A percentile compares a stretch with the other conserved stretches of the same genome.
phyloP scores from a whole-genome alignment of 2,113 vertebrate species.

The Polypterus senegalus region DNA sequence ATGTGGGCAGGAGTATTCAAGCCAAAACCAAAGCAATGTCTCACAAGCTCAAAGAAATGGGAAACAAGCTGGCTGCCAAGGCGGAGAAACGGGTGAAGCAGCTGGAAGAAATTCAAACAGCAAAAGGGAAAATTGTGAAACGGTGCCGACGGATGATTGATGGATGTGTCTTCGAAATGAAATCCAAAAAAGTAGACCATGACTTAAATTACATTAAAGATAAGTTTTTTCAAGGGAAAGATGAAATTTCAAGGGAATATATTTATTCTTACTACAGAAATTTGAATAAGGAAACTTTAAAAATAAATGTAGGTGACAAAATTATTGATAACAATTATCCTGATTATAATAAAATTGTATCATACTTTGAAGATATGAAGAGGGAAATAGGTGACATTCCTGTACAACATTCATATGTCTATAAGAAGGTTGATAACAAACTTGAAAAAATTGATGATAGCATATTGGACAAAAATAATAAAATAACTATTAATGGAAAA shows the following conservation, averaged over 20 bases:
- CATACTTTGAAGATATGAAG: neutral
- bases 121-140: neutral
- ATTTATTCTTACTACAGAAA: neutral
- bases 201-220: neutral
- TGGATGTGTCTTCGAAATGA: neutral
- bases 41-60: neutral
- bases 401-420: neutral
- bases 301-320: neutral
- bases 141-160: neutral
- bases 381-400: no score
- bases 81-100: neutral
- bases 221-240: no score
- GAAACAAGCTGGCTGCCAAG: neutral
- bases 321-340: neutral
- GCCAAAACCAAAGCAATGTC: neutral
- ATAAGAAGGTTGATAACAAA: neutral
- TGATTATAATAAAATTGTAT: neutral
- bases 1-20: constrained; percentile 8
- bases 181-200: neutral
- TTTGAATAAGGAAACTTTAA: no score
- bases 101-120: neutral
- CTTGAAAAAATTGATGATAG: neutral
- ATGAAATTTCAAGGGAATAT: neutral
- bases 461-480: neutral
- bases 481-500: neutral